Conservation (phyloP, 92 coral and sea anemone genomes). For the Zoanthus gigantus region DNA sequence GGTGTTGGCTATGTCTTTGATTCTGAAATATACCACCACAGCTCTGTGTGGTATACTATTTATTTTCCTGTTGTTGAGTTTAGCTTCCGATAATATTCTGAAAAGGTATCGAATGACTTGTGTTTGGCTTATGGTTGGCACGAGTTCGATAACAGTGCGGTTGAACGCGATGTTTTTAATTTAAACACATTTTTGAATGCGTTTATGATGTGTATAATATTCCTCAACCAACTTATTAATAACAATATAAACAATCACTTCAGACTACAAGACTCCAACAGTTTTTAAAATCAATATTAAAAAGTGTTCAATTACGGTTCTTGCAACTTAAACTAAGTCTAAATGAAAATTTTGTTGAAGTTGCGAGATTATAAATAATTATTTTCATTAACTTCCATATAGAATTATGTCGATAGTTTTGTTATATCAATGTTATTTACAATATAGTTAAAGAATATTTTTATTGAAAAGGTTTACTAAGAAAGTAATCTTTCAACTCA, state of each 20-base stretch:
- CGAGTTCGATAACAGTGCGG: conserved; percentile 16
- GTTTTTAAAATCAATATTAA: background rate
- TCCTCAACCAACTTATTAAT: background rate
- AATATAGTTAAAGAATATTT: too few relatives aligned
- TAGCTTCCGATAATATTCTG: background rate
- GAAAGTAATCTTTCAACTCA: too few relatives aligned
- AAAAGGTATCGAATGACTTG: background rate
- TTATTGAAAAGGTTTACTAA: too few relatives aligned
- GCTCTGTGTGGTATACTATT: background rate
- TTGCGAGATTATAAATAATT: too few relatives aligned
- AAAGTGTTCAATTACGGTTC: background rate
- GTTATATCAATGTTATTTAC: too few relatives aligned
- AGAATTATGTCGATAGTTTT: too few relatives aligned
- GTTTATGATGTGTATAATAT: background rate
- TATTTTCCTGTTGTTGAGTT: background rate
- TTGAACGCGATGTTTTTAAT: conserved; percentile 9
- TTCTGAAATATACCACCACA: background rate
- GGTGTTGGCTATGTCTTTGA: background rate
- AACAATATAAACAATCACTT: conserved; percentile 6
- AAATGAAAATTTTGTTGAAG: too few relatives aligned
- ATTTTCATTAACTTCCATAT: too few relatives aligned
- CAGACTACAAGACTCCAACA: conserved; percentile 2
- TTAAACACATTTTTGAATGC: conserved; percentile 7
- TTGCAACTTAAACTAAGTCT: too few relatives aligned
- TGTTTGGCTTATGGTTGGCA: conserved; percentile 18